Base-by-base conservation (phyloP, 1,140 invertebrate genomes). In the Brachionus rubens region DNA sequence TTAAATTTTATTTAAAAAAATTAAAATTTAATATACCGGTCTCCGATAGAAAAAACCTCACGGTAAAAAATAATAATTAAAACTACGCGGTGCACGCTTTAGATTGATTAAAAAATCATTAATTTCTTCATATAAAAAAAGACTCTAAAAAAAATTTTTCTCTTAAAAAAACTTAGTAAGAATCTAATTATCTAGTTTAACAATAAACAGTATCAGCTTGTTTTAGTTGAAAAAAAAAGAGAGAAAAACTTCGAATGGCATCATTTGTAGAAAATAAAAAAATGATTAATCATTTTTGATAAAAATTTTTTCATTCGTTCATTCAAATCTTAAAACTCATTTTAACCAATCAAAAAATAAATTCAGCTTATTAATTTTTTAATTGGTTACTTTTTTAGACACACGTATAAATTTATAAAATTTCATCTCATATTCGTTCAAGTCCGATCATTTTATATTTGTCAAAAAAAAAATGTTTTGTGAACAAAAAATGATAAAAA, bases 401-500 rank as follows among this genome's bases (percentile, higher is more conserved):
- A 36, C 54, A 59, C 54, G 54, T 59, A 33, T 59, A 59, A 59
- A 59, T 33, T 36, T 36, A 54, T 36, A 28, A 7, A 9, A 33
- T 40, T 14, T 33, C 26, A 7, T 5, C 36, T 40, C 14, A n/a
- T 5, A 3, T 30, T 30, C 12, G 0, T 33, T 4, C 5, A 24
- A 59, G 30, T 59, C 54, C 33, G 36, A 59, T 36, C 36, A 33
- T 28, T 36, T 12, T 36, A 59, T 36, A 30, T n/a, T 16, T 19
- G 16, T 59, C 16, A 43, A 41, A 9, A 26, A 21, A 65, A 26
- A 65, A 65, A 65, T 65, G 59, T 65, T 46, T 24, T 65, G 24
- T 65, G 59, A 65, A 43, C 2, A 19, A 7, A 65, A 43, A 9
- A 65, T 65, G 40, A 46, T 65, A 12, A 65, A 65, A 43, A 43